These are phyloP conservation scores for Ursus arctos DNA, from an alignment of 2,113 vertebrate genomes.

Conservation along the genomic window DNA sequence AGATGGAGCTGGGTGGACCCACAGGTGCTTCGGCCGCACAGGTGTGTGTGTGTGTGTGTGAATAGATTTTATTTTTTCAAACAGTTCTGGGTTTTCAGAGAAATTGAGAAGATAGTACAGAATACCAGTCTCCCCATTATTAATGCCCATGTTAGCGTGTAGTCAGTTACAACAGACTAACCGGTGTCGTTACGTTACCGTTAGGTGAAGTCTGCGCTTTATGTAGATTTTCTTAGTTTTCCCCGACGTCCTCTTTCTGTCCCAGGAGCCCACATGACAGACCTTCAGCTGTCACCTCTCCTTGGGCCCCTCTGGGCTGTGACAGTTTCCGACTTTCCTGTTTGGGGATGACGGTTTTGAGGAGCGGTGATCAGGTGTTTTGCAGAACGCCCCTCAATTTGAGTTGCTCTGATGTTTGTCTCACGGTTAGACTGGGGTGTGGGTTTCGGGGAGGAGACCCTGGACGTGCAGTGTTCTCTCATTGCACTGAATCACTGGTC, in stretches of 20 bases:
- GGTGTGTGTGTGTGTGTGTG: neutral
- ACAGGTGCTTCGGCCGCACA: fast-evolving
- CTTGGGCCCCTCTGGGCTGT: neutral
- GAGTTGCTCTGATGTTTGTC: neutral
- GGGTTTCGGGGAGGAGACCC: neutral
- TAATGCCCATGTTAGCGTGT: fast-evolving
- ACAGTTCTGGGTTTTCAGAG: neutral
- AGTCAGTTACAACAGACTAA: fast-evolving
- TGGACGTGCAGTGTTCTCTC: neutral
- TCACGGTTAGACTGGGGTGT: neutral
- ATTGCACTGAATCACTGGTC: neutral
- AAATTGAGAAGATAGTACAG: fast-evolving
- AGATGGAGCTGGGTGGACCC: neutral
- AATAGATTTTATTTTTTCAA: neutral
- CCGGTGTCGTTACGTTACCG: fast-evolving
- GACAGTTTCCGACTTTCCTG: fast-evolving
- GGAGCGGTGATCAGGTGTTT: neutral
- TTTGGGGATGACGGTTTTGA: too few species aligned
- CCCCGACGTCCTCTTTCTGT: fast-evolving
- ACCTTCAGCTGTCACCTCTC: fast-evolving
- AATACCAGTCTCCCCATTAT: fast-evolving
- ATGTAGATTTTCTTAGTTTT: fast-evolving
- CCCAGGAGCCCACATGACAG: fast-evolving
- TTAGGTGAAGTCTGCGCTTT: fast-evolving
- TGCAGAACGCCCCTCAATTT: fast-evolving